These are phyloP conservation scores for Rambutsinella grinnellia DNA, from an alignment of 2,888 invertebrate species.

Conservation along the genomic window DNA sequence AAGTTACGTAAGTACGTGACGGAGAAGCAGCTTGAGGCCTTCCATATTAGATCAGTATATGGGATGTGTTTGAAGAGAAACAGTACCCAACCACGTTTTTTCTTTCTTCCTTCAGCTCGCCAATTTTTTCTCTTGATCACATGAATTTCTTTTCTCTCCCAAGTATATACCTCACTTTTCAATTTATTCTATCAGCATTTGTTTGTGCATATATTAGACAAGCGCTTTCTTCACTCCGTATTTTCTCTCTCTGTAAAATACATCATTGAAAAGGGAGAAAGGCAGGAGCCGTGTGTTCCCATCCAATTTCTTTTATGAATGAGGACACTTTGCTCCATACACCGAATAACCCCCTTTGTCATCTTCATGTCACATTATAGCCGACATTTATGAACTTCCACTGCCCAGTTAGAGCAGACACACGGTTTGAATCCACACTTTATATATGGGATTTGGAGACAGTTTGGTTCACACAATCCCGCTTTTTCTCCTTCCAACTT, in stretches of 20 bases:
- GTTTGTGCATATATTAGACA: conserved; percentile 16
- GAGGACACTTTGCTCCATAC: conserved; percentile 28
- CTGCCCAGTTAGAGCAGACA: conserved; percentile 20
- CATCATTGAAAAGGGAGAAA: conserved; percentile 21
- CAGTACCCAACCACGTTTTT: not conserved
- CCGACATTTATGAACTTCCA: conserved; percentile 50
- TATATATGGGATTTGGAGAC: too few relatives aligned
- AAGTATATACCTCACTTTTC: not conserved
- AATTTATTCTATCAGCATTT: conserved; percentile 23
- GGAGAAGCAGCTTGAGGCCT: conserved; percentile 7
- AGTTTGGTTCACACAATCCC: not conserved
- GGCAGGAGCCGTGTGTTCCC: conserved; percentile 14
- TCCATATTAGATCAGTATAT: not conserved
- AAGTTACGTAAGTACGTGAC: conserved; percentile 19
- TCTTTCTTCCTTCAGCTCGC: not conserved
- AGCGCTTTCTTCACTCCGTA: conserved; percentile 1
- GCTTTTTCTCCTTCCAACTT: not conserved
- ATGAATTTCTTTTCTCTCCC: conserved; percentile 3
- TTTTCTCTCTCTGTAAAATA: not conserved
- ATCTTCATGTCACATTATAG: conserved; percentile 53
- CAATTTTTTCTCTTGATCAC: not conserved
- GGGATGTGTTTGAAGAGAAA: not conserved
- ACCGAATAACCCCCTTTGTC: conserved; percentile 46
- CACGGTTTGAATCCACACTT: not conserved
- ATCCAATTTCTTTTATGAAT: conserved; percentile 37